Evolutionary conservation across 2,113 vertebrate genomes (phyloP).

Genomic region (Ovis aries): ARS-UI_Ramb_v3.0 NC_056061.1:90381501-90382000

Average conservation of each 20-base stretch:
- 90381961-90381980: accelerated
- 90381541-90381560: accelerated
- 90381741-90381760: background rate
- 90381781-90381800: background rate
- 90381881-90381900: background rate
- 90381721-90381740: background rate
- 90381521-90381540: background rate
- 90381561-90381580: accelerated
- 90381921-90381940: background rate
- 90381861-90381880: background rate
- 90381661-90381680: background rate
- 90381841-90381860: background rate
- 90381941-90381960: accelerated
- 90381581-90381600: accelerated
- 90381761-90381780: background rate
- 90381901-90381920: background rate
- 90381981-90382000: accelerated
- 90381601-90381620: background rate
- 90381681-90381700: background rate
- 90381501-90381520: accelerated
- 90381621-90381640: background rate
- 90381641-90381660: background rate
- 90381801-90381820: background rate
- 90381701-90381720: background rate
- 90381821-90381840: background rate